Evolutionary conservation across 2,797 vertebrate species (phyloP).

Genomic region (Bufotes viridis): DNA sequence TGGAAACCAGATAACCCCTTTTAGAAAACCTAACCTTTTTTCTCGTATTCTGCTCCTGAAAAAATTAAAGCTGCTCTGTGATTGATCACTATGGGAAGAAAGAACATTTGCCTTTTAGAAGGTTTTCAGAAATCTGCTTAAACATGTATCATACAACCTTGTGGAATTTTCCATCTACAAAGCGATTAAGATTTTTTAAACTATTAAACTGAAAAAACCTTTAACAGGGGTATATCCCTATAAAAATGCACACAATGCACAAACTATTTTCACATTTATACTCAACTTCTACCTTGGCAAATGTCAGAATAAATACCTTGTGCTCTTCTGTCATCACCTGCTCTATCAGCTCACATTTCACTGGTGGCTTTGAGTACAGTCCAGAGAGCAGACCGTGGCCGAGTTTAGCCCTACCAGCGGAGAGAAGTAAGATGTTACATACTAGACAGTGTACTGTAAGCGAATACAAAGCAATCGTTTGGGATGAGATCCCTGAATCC

Average conservation of each 20-base stretch:
- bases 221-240: background rate
- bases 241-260: background rate
- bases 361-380: constrained; percentile 93
- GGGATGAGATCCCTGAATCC: too few species aligned
- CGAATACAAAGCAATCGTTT: background rate
- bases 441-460: background rate
- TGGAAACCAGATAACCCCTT: too few species aligned
- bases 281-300: constrained; percentile 40
- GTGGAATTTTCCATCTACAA: too few species aligned
- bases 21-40: too few species aligned
- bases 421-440: constrained; percentile 51
- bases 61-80: too few species aligned
- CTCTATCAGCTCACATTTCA: constrained; percentile 99
- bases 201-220: too few species aligned
- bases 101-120: too few species aligned
- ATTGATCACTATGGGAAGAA: too few species aligned
- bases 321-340: constrained; percentile 99
- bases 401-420: constrained; percentile 87
- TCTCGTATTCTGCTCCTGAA: too few species aligned
- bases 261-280: constrained; percentile 17
- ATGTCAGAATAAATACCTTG: constrained; percentile 87
- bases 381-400: constrained; percentile 97
- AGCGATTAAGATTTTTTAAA: too few species aligned
- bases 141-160: too few species aligned
- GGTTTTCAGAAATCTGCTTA: too few species aligned